phyloP scores from a whole-genome alignment of 2,797 vertebrate genomes.

The Propithecus deckenii region DNA sequence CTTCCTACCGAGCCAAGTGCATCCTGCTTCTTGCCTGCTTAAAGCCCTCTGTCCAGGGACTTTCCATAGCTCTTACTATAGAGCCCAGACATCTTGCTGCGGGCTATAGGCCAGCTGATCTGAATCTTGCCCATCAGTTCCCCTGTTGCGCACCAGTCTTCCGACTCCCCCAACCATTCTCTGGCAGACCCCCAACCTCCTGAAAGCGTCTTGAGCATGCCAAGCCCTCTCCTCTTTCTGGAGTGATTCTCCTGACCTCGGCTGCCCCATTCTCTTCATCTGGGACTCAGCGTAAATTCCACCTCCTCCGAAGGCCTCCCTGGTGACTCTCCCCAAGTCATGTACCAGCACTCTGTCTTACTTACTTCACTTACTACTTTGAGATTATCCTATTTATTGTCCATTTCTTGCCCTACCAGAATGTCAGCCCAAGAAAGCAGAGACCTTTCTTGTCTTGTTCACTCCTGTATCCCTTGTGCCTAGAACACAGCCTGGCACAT shows the following conservation, averaged over 20 bases:
- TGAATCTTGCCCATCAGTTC: fast-evolving
- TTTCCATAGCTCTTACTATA: neutral
- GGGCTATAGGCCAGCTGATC: neutral
- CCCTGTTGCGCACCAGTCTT: neutral
- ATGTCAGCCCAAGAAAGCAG: neutral
- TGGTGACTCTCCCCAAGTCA: no score
- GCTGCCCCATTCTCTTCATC: neutral
- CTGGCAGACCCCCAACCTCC: neutral
- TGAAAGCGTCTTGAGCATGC: neutral
- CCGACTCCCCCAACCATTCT: no score
- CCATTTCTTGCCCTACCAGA: neutral
- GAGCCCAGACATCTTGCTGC: neutral
- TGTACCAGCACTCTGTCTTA: no score
- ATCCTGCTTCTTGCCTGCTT: neutral
- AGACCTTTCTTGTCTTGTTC: neutral
- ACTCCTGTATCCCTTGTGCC: neutral
- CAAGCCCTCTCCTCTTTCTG: neutral
- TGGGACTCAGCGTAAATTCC: neutral
- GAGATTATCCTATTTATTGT: neutral
- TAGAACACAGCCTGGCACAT: neutral
- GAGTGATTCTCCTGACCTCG: neutral
- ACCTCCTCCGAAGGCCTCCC: neutral
- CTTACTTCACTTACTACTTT: no score
- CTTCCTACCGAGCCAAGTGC: neutral
- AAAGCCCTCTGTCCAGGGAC: neutral